Conservation (phyloP, 1,140 invertebrate genomes). For the Bombyx mandarina region DNA sequence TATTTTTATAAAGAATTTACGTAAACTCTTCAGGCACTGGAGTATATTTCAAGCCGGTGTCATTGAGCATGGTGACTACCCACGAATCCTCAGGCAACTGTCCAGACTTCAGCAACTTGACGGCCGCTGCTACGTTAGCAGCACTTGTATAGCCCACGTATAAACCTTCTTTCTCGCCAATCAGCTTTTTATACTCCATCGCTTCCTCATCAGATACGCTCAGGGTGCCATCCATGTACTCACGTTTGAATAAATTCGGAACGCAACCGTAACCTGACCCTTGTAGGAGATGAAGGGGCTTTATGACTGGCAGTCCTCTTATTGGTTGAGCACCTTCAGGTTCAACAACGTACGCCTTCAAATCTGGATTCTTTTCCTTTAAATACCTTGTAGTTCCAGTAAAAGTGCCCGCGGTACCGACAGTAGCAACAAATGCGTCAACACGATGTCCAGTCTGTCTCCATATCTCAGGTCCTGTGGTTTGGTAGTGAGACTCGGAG, state of each 20-base stretch:
- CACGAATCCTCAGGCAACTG: slow-evolving; percentile 42
- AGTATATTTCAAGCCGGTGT: slow-evolving; percentile 55
- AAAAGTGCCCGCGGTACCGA: slow-evolving; percentile 56
- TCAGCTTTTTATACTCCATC: slow-evolving; percentile 40
- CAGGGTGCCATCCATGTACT: slow-evolving; percentile 44
- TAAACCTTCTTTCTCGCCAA: slow-evolving; percentile 55
- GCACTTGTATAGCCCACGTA: slow-evolving; percentile 60
- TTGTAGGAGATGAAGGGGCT: slow-evolving; percentile 55
- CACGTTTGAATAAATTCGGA: slow-evolving; percentile 46
- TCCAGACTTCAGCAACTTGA: slow-evolving; percentile 47
- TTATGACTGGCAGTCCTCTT: slow-evolving; percentile 43
- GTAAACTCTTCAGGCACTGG: slow-evolving; percentile 25
- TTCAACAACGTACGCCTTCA: slow-evolving; percentile 46
- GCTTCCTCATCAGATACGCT: slow-evolving; percentile 51
- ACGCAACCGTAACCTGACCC: slow-evolving; percentile 57
- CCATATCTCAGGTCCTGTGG: slow-evolving; percentile 60
- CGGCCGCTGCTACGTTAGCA: slow-evolving; percentile 54
- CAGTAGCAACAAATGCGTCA: slow-evolving; percentile 52
- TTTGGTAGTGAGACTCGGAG: slow-evolving; percentile 38
- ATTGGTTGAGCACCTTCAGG: slow-evolving; percentile 51
- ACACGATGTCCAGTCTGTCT: slow-evolving; percentile 50
- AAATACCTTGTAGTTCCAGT: slow-evolving; percentile 47
- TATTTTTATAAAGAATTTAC: not conserved
- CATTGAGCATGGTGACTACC: slow-evolving; percentile 53
- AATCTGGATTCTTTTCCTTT: slow-evolving; percentile 48